A percentile compares a stretch with the other conserved stretches of the same genome.
phyloP scores from a whole-genome alignment of 2,797 vertebrate species.

The Mus minutoides region DNA sequence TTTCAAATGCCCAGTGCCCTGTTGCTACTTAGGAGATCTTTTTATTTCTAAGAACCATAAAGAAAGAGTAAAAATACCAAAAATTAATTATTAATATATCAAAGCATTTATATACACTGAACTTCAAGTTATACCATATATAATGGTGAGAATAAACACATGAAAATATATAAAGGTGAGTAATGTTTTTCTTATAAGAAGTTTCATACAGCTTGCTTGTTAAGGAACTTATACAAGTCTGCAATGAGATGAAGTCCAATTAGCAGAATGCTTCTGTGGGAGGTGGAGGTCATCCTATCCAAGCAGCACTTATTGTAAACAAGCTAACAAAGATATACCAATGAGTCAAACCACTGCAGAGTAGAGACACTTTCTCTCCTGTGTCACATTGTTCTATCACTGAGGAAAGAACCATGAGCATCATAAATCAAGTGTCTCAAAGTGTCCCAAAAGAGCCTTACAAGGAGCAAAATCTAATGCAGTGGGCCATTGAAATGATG shows the following conservation, averaged over 20 bases:
- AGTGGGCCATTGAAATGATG: background rate
- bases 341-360: background rate
- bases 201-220: background rate
- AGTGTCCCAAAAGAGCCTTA: background rate
- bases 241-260: background rate
- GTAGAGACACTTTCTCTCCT: background rate
- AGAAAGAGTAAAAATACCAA: slow-evolving; percentile 17
- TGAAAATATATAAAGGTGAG: background rate
- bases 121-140: background rate
- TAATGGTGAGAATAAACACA: background rate
- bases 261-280: background rate
- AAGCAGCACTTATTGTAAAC: background rate
- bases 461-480: background rate
- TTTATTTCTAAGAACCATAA: background rate
- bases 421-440: background rate
- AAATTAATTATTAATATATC: slow-evolving; percentile 31
- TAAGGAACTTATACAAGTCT: background rate
- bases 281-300: background rate
- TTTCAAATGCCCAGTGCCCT: background rate
- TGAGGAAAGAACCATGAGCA: background rate
- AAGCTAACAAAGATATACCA: background rate
- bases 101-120: background rate
- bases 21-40: background rate
- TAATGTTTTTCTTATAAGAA: background rate
- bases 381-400: background rate